Base-by-base conservation (phyloP, 2,888 invertebrate genomes). In the Dicyrtomina minuta region DNA sequence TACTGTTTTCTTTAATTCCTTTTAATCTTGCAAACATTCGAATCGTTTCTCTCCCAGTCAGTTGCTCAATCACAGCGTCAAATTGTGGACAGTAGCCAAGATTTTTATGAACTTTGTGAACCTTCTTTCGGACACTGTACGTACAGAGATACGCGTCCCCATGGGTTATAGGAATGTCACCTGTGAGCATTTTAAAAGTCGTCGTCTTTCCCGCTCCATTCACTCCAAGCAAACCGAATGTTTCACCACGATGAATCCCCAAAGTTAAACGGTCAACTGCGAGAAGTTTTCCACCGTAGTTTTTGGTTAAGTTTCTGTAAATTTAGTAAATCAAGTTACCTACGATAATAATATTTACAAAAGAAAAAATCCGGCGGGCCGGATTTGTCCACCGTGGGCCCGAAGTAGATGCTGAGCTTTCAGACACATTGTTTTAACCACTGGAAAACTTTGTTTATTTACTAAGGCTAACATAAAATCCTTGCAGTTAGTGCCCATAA, bases 101-200 rank as follows among this genome's bases (percentile, higher is more conserved):
- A 41, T 80, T 73, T 59, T 80, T 55, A 62, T 75, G 73, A 4
- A 72, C 72, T 73, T 79, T 67, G 68, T 80, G 79, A 49, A 79
- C 71, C 51, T 82, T 71, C 15, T 77, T 79, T 56, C 79, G 80
- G 15, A 83, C 78, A 75, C 81, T 81, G 68, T 79, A 77, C 6
- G 87, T 87, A 74, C 86, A 84, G 13, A 92, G 86, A 82, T 84
- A 89, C 0, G 88, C 90, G 62, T 88, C 86, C 0, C 92, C 92
- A 65, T 84, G 84, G 0, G 89, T 87, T 13, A 90, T 86, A 3
- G 82, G 81, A 79, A 89, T 89, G 80, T 92, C 93, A 0, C 94
- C 93, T 60, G 93, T 93, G 79, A 94, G 83, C 90, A 93, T 92
- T 83, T 90, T 91, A 81, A 96, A 95, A 0, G 93, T 93, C 0